Percentiles rank a stretch among this genome's conserved stretches.
Conservation (phyloP, 2,113 vertebrate species). For the Cyrtonyx montezumae region DNA sequence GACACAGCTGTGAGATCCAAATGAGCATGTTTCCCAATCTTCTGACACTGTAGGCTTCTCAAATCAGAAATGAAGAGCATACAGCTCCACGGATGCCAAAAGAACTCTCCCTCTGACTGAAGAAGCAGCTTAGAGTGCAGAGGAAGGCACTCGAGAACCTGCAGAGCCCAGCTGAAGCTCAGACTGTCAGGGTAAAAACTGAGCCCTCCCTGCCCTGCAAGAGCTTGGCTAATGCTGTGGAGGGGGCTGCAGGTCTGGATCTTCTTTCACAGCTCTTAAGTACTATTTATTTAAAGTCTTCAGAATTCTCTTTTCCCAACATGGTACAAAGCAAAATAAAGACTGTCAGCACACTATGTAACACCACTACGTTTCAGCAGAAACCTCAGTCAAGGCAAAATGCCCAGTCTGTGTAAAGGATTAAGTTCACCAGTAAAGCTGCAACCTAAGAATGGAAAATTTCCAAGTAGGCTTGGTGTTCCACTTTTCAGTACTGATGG, state of each 20-base stretch:
- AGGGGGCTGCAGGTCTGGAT: neutral
- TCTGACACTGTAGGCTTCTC: neutral
- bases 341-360: neutral
- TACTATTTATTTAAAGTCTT: neutral
- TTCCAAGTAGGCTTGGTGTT: neutral
- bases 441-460: neutral
- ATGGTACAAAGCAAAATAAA: neutral
- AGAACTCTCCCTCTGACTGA: neutral
- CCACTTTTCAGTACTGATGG: neutral
- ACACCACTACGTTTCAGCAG: neutral
- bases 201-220: neutral
- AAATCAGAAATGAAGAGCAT: neutral
- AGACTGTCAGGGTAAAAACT: neutral
- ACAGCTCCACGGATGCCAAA: neutral
- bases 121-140: neutral
- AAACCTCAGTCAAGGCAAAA: neutral
- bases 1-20: neutral
- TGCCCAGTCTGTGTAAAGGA: neutral
- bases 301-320: neutral
- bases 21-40: neutral
- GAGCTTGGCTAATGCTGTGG: neutral
- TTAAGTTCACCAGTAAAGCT: slow-evolving; percentile 3
- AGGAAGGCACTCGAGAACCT: neutral
- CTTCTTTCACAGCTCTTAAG: neutral
- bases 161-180: neutral